These are phyloP conservation scores for Hetaerina titia DNA, from an alignment of 2,888 invertebrate species.

Conservation along the genomic window DNA sequence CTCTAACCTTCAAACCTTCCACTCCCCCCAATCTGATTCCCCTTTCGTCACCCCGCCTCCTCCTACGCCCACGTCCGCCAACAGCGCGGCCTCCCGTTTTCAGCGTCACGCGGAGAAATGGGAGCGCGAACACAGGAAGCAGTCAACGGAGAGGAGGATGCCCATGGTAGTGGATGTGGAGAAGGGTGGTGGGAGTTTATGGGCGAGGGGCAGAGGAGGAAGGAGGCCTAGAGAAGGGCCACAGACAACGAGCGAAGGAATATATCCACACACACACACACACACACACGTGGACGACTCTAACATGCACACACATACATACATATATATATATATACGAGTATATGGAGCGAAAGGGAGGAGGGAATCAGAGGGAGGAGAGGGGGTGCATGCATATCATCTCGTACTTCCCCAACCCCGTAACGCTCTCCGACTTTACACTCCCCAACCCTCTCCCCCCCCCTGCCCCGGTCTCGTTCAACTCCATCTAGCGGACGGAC, in stretches of 20 bases:
- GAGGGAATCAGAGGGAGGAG: not conserved
- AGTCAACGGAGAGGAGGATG: not conserved
- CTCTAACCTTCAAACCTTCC: too few relatives aligned
- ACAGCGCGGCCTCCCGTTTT: not conserved
- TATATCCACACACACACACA: not conserved
- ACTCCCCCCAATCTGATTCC: too few relatives aligned
- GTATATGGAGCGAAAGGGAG: not conserved
- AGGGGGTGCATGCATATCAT: not conserved
- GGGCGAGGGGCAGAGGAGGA: not conserved
- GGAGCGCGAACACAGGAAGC: not conserved
- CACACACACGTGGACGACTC: not conserved
- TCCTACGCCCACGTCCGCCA: too few relatives aligned
- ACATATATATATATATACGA: not conserved
- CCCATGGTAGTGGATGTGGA: too few relatives aligned
- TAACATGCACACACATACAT: not conserved
- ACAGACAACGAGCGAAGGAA: not conserved
- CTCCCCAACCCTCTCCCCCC: not conserved
- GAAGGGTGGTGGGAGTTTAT: too few relatives aligned
- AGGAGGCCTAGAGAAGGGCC: not conserved
- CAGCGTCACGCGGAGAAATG: not conserved
- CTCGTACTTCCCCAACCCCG: not conserved
- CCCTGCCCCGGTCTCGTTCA: not conserved
- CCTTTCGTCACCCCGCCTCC: too few relatives aligned
- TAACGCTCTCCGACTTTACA: not conserved
- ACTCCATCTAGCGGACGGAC: slow-evolving; percentile 18